Evolutionary conservation across 2,888 invertebrate genomes (phyloP).

Genomic region (Invenusta paracnida): DNA sequence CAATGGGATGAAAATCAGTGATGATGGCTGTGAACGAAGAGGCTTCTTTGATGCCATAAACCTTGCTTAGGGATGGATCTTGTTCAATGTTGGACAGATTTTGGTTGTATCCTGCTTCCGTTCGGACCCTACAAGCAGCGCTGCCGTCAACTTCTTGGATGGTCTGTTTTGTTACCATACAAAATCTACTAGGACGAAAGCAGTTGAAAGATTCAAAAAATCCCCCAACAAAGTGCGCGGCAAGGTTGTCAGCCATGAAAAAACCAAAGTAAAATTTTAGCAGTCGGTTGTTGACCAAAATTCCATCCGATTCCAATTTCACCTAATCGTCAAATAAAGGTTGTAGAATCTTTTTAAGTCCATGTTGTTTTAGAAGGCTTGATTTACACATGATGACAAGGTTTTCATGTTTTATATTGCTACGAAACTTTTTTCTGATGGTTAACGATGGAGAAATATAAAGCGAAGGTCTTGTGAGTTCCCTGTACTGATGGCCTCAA

Average conservation of each 20-base stretch:
- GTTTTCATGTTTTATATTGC: background rate
- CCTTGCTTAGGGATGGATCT: background rate
- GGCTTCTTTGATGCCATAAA: background rate
- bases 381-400: background rate
- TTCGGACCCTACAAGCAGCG: background rate
- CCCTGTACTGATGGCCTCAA: background rate
- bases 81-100: background rate
- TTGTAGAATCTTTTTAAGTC: background rate
- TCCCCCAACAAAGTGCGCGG: background rate
- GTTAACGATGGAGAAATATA: background rate
- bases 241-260: background rate
- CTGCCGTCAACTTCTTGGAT: background rate
- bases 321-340: background rate
- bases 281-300: background rate
- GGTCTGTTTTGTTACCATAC: background rate
- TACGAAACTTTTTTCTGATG: background rate
- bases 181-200: background rate
- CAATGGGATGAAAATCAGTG: background rate
- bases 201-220: background rate
- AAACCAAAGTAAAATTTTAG: background rate
- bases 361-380: background rate
- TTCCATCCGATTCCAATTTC: background rate
- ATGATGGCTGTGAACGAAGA: background rate
- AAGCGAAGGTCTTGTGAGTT: background rate
- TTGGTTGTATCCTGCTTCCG: background rate